A percentile compares a stretch with the other conserved stretches of the same genome.
Conservation (phyloP, 2,888 invertebrate species). For the Lochmaea crataegi region DNA sequence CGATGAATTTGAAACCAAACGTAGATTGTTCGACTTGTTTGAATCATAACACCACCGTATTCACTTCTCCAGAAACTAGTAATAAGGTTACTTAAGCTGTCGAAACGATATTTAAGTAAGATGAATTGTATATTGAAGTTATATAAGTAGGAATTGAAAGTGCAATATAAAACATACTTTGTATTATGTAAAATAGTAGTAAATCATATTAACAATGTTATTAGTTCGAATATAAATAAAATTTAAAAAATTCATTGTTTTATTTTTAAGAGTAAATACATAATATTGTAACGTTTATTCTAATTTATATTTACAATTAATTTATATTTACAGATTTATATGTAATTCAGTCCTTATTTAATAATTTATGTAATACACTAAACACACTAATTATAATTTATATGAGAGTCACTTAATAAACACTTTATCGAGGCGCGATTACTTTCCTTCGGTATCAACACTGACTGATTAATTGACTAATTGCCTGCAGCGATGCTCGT, state of each 20-base stretch:
- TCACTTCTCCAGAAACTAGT: conserved; percentile 25
- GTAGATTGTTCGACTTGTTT: conserved; percentile 57
- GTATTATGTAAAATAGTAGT: conserved; percentile 38
- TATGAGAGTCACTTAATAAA: no score
- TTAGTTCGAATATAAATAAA: conserved; percentile 29
- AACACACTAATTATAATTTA: no score
- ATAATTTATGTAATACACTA: no score
- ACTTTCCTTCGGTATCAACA: no score
- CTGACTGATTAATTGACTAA: no score
- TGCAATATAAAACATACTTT: conserved; percentile 37
- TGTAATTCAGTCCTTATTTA: no score
- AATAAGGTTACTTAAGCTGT: conserved; percentile 35
- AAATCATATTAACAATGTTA: conserved; percentile 31
- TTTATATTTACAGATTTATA: no score
- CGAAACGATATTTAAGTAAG: background rate
- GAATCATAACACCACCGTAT: conserved; percentile 40
- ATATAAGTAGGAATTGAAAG: conserved; percentile 39
- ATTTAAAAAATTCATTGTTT: background rate
- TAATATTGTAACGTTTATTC: no score
- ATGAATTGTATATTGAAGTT: conserved; percentile 20
- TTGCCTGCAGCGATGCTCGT: no score
- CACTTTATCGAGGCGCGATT: no score
- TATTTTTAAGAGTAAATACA: background rate
- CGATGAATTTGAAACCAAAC: conserved; percentile 53
- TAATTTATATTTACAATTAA: no score